A percentile compares a stretch with the other conserved stretches of the same genome.
Conservation (phyloP, 2,113 vertebrate species). For the Chaetorhynchus papuensis region DNA sequence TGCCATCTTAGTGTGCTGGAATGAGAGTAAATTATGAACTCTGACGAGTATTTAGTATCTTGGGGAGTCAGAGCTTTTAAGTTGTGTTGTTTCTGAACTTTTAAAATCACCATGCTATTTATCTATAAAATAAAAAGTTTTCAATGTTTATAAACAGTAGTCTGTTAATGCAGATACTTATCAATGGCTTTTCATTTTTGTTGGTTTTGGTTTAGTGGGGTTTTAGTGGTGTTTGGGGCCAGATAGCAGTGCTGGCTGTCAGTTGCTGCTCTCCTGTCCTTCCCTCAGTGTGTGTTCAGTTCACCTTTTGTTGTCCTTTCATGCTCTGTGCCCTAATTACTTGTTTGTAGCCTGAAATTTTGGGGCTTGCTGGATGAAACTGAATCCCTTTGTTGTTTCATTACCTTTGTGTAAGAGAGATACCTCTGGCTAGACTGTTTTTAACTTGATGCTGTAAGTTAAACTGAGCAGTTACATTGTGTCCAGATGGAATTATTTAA, state of each 20-base stretch:
- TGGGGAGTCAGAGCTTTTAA: constrained; percentile 28
- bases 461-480: neutral
- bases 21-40: neutral
- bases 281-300: neutral
- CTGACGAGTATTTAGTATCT: neutral
- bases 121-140: constrained; percentile 63
- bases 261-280: neutral
- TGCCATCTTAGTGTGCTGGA: constrained; percentile 8
- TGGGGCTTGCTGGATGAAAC: neutral
- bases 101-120: constrained; percentile 45
- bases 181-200: neutral
- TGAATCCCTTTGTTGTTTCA: neutral
- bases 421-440: neutral
- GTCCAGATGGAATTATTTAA: neutral
- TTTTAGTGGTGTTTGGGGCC: neutral
- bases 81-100: constrained; percentile 29
- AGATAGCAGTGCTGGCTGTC: neutral
- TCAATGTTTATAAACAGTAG: constrained; percentile 42
- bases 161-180: neutral
- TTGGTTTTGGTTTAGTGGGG: neutral
- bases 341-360: neutral
- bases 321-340: neutral
- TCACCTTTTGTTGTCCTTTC: neutral
- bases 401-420: neutral
- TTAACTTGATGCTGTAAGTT: neutral